Conservation (phyloP, 2,888 invertebrate genomes). For the Xanthia icteritia region DNA sequence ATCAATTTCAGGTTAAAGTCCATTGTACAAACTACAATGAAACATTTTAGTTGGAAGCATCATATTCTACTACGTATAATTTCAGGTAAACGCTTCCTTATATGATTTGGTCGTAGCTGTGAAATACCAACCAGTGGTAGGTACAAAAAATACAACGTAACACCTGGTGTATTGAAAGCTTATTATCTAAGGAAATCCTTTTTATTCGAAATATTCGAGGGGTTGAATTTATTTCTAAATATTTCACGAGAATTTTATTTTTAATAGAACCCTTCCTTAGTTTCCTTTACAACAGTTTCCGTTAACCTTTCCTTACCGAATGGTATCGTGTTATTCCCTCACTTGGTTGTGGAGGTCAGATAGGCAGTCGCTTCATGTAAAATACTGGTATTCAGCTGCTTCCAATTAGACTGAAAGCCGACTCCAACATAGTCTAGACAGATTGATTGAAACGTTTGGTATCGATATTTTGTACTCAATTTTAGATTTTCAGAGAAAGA, state of each 20-base stretch:
- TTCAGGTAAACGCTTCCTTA: too few species aligned
- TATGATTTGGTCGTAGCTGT: too few species aligned
- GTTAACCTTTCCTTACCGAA: too few species aligned
- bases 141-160: too few species aligned
- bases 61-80: too few species aligned
- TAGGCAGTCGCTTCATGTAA: neutral
- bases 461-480: neutral
- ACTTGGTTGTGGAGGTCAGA: neutral
- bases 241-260: constrained; percentile 4
- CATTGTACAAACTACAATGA: too few species aligned
- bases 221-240: constrained; percentile 23
- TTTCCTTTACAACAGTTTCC: too few species aligned
- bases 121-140: too few species aligned
- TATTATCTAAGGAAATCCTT: constrained; percentile 26
- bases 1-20: too few species aligned
- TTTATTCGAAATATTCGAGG: constrained; percentile 14
- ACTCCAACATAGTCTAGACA: neutral
- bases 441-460: neutral
- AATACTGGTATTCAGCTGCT: neutral
- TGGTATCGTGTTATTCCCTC: neutral
- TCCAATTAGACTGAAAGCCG: neutral
- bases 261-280: neutral
- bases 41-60: too few species aligned
- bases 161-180: constrained; percentile 23
- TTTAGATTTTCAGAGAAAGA: neutral